These are phyloP conservation scores for Diuraphis noxia DNA, from an alignment of 1,140 invertebrate species.

Conservation along the genomic window DNA sequence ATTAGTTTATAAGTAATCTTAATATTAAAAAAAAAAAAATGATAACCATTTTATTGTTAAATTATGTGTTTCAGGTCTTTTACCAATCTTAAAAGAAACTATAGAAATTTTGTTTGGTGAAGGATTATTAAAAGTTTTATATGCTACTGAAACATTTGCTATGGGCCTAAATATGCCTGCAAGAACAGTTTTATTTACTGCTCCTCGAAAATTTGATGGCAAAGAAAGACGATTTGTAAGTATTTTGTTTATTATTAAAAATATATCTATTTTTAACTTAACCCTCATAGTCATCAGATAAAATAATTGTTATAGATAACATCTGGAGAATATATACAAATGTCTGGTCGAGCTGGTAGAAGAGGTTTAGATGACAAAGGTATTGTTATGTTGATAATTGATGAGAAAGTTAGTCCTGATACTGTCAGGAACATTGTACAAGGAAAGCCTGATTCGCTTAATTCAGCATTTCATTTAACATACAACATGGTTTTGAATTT, in stretches of 20 bases:
- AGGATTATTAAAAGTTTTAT: conserved; percentile 94
- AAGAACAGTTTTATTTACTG: conserved; percentile 96
- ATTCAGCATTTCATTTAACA: conserved; percentile 98
- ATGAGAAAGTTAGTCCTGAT: conserved; percentile 90
- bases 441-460: conserved; percentile 92
- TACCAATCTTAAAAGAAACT: conserved; percentile 98
- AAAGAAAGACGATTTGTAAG: conserved; percentile 87
- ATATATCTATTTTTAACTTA: conserved; percentile 13
- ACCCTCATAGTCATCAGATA: background rate
- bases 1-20: background rate
- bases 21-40: background rate
- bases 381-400: conserved; percentile 98
- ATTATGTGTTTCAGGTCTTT: conserved; percentile 66
- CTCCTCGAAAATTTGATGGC: conserved; percentile 96
- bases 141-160: conserved; percentile 99
- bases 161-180: conserved; percentile 99
- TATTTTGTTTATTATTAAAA: conserved; percentile 55
- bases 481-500: conserved; percentile 99
- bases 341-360: conserved; percentile 97
- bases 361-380: conserved; percentile 97
- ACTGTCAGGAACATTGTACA: conserved; percentile 86
- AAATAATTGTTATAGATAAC: conserved; percentile 69
- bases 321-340: conserved; percentile 99
- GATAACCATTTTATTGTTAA: background rate
- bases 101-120: conserved; percentile 98